A percentile compares a stretch with the other conserved stretches of the same genome.
phyloP scores from a whole-genome alignment of 2,113 vertebrate genomes.

The Octodon degus region DNA sequence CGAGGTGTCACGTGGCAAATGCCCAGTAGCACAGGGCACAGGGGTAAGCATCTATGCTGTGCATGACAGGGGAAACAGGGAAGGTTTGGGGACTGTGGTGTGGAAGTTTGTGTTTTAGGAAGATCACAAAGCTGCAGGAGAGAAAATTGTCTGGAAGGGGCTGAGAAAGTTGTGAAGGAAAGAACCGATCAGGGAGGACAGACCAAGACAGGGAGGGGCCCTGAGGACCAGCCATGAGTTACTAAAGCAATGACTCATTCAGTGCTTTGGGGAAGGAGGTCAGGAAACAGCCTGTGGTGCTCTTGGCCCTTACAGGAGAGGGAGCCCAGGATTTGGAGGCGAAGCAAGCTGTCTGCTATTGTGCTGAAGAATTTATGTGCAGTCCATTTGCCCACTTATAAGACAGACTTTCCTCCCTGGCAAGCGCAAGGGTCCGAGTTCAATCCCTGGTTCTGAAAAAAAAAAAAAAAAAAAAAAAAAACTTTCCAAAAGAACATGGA shows the following conservation, averaged over 20 bases:
- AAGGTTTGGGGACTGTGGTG: neutral
- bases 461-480: too few species aligned
- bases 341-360: neutral
- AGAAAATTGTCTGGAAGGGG: neutral
- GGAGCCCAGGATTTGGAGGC: neutral
- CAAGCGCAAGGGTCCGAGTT: too few species aligned
- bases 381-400: neutral
- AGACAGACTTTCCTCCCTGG: neutral
- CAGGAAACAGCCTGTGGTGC: neutral
- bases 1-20: neutral
- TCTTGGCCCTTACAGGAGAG: neutral
- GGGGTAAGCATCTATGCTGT: neutral
- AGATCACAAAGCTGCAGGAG: neutral
- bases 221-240: neutral
- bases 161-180: neutral
- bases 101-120: conserved; percentile 16
- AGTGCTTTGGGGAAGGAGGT: neutral
- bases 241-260: neutral
- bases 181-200: neutral
- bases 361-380: neutral
- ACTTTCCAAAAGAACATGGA: neutral
- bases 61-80: neutral
- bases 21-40: neutral
- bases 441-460: too few species aligned
- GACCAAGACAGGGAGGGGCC: neutral